phyloP scores from a whole-genome alignment of 2,888 invertebrate genomes.

The Athrips mouffetella region DNA sequence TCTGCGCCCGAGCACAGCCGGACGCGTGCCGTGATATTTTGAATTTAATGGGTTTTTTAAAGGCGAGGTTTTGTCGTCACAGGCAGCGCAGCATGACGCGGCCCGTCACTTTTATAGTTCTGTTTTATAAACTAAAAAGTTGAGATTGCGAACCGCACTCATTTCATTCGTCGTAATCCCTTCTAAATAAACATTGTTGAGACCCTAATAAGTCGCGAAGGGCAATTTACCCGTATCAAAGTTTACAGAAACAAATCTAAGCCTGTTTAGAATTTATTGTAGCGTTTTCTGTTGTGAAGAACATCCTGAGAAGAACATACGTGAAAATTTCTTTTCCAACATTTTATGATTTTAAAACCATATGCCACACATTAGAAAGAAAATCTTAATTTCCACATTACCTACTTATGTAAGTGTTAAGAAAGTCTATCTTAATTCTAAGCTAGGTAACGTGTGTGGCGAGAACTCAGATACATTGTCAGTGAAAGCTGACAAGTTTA shows the following conservation, averaged over 20 bases:
- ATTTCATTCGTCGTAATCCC: constrained; percentile 23
- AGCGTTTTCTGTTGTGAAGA: neutral
- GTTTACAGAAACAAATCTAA: neutral
- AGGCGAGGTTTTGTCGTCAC: constrained; percentile 26
- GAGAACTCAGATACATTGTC: too few species aligned
- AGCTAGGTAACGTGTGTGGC: too few species aligned
- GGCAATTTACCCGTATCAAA: constrained; percentile 3
- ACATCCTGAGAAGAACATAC: too few species aligned
- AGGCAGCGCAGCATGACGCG: constrained; percentile 36
- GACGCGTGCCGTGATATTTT: constrained; percentile 64
- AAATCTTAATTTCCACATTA: too few species aligned
- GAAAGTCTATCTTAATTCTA: too few species aligned
- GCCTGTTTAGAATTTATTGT: neutral
- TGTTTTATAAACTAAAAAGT: constrained; percentile 25
- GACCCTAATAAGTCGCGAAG: constrained; percentile 6
- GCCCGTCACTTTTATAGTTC: constrained; percentile 21
- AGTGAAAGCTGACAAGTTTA: too few species aligned
- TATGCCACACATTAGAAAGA: too few species aligned
- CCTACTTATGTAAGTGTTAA: too few species aligned
- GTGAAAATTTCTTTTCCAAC: too few species aligned
- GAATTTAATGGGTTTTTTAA: constrained; percentile 47
- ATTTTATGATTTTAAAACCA: too few species aligned
- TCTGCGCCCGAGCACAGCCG: constrained; percentile 30
- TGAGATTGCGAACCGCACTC: constrained; percentile 18
- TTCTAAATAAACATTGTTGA: constrained; percentile 12